These are phyloP conservation scores for Callospermophilus lateralis DNA, from an alignment of 2,113 vertebrate genomes.

Conservation along the genomic window DNA sequence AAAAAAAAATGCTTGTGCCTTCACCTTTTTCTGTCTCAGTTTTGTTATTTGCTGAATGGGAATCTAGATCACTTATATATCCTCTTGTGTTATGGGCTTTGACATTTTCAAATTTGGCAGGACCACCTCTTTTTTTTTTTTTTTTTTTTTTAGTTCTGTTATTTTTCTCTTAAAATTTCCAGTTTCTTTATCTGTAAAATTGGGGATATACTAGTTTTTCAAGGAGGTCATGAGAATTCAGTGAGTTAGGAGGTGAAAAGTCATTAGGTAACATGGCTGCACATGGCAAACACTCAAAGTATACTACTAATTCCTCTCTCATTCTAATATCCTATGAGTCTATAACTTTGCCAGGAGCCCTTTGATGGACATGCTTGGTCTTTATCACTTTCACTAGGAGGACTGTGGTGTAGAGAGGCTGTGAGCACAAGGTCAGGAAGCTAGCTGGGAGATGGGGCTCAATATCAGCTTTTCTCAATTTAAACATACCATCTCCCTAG, in stretches of 20 bases:
- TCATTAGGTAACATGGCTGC: neutral
- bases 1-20: slow-evolving; percentile 38
- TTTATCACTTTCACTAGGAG: neutral
- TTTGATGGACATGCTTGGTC: neutral
- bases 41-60: slow-evolving; percentile 21
- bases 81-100: neutral
- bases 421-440: neutral
- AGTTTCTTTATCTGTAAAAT: neutral
- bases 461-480: neutral
- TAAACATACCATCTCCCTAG: neutral
- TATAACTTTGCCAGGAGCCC: neutral
- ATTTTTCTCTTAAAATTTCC: neutral
- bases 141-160: neutral
- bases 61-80: neutral
- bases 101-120: neutral
- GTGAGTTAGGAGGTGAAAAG: neutral
- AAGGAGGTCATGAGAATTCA: slow-evolving; percentile 23
- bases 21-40: neutral
- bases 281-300: neutral
- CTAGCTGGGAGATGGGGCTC: neutral
- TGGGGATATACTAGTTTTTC: neutral
- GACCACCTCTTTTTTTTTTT: neutral
- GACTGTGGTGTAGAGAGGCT: neutral
- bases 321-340: neutral
- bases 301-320: neutral